Conservation (phyloP, 2,888 invertebrate genomes). For the Marasmarcha lunaedactyla region DNA sequence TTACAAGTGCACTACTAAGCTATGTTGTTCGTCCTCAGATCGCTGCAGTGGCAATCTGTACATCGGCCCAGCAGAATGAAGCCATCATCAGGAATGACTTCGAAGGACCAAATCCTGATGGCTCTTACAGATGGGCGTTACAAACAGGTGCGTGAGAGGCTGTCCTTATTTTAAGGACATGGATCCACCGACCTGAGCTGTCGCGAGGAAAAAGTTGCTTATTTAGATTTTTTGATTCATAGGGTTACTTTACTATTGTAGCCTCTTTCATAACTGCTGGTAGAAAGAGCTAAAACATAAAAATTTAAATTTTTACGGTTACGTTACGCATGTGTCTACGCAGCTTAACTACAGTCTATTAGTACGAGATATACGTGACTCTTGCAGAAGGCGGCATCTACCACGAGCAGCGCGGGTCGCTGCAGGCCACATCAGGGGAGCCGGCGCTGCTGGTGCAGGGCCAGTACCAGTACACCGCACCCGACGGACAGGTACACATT, state of each 20-base stretch:
- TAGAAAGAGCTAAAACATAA: too few relatives aligned
- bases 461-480: constrained; percentile 51
- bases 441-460: constrained; percentile 39
- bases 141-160: constrained; percentile 51
- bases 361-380: too few relatives aligned
- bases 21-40: constrained; percentile 12
- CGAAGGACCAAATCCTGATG: constrained; percentile 36
- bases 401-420: constrained; percentile 42
- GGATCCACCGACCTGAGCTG: too few relatives aligned
- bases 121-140: constrained; percentile 43
- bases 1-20: too few relatives aligned
- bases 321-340: too few relatives aligned
- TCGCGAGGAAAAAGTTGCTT: too few relatives aligned
- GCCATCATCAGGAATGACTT: constrained; percentile 37
- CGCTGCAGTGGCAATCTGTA: constrained; percentile 2
- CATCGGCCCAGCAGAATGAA: constrained; percentile 18
- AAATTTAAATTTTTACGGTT: too few relatives aligned
- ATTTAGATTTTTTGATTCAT: neutral
- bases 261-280: too few relatives aligned
- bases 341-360: too few relatives aligned
- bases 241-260: too few relatives aligned
- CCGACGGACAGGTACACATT: constrained; percentile 43
- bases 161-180: constrained; percentile 4
- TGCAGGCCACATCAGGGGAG: constrained; percentile 16
- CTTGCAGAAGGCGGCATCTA: constrained; percentile 43